These are phyloP conservation scores for Atlantisia rogersi DNA, from an alignment of 2,113 vertebrate genomes.

Conservation along the genomic window DNA sequence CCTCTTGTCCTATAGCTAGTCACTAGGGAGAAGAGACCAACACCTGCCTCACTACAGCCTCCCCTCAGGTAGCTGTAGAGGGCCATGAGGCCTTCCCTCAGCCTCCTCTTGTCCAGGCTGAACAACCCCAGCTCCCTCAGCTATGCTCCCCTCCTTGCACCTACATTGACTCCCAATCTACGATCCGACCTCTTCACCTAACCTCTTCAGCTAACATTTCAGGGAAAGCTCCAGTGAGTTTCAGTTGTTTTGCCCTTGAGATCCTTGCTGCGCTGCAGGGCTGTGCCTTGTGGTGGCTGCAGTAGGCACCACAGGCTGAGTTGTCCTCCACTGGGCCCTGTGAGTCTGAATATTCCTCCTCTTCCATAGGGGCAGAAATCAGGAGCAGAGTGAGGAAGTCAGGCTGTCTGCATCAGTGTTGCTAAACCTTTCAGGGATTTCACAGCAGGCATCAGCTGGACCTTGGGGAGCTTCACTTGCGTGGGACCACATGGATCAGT, in stretches of 20 bases:
- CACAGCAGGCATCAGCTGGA: not conserved
- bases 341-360: not conserved
- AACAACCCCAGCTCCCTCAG: too few species aligned
- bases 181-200: not conserved
- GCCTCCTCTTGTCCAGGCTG: too few species aligned
- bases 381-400: not conserved
- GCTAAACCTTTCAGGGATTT: not conserved
- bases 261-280: accelerated
- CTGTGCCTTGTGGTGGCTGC: not conserved
- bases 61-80: too few species aligned
- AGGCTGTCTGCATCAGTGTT: not conserved
- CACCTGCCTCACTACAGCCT: too few species aligned
- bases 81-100: too few species aligned
- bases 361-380: not conserved
- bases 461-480: not conserved
- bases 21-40: too few species aligned
- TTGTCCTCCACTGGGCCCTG: not conserved
- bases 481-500: not conserved
- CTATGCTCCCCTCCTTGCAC: not conserved
- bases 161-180: not conserved
- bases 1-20: too few species aligned
- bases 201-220: not conserved
- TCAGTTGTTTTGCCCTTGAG: not conserved
- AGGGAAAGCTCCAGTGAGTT: not conserved
- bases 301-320: not conserved